These are phyloP conservation scores for Chrosomus eos DNA, from an alignment of 2,797 vertebrate species.

Conservation along the genomic window DNA sequence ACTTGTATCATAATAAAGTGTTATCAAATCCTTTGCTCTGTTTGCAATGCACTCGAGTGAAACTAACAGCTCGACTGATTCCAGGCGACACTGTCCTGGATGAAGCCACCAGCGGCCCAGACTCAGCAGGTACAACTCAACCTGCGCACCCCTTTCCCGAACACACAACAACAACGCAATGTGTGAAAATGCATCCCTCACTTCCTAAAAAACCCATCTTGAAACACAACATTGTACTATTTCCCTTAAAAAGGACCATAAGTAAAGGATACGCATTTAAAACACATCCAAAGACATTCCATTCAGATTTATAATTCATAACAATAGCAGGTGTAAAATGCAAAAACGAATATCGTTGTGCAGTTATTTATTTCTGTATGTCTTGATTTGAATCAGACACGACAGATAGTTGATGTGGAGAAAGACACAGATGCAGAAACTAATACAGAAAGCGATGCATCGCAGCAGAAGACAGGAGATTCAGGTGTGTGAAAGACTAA, in stretches of 20 bases:
- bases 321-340: too few species aligned
- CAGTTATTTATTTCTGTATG: background rate
- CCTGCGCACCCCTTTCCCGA: background rate
- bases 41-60: background rate
- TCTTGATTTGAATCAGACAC: slow-evolving; percentile 36
- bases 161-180: background rate
- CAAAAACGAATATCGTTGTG: background rate
- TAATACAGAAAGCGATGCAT: background rate
- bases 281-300: background rate
- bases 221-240: background rate
- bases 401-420: slow-evolving; percentile 31
- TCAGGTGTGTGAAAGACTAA: slow-evolving; percentile 35
- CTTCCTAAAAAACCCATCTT: background rate
- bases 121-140: slow-evolving; percentile 49
- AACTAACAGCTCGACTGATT: background rate
- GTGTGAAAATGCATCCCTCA: background rate
- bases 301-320: background rate
- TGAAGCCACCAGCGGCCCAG: slow-evolving; percentile 50
- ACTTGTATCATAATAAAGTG: background rate
- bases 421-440: background rate
- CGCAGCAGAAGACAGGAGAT: background rate
- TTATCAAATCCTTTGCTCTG: background rate
- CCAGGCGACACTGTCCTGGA: slow-evolving; percentile 51
- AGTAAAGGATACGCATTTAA: background rate
- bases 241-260: background rate